Conservation (phyloP, 1,140 invertebrate species). For the Bombus confusus region DNA sequence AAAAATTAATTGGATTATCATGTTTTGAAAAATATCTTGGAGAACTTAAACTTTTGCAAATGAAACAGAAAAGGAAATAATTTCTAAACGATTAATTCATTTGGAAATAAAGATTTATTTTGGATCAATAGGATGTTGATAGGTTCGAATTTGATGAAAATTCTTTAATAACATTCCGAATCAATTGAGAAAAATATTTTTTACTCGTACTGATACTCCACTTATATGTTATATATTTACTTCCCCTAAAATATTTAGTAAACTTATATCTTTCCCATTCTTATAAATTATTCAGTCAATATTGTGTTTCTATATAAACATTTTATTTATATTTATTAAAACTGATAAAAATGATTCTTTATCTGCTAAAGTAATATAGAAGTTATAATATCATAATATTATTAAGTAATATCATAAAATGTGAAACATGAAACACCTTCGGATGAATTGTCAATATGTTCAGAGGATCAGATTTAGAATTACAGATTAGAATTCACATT, state of each 20-base stretch:
- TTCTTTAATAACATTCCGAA: background rate
- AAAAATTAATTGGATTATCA: background rate
- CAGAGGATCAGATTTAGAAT: slow-evolving; percentile 11
- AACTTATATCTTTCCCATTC: background rate
- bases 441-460: slow-evolving; percentile 7
- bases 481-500: background rate
- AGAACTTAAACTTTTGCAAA: background rate
- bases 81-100: background rate
- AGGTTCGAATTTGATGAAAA: too few species aligned
- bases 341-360: background rate
- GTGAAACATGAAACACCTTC: background rate
- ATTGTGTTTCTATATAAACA: background rate
- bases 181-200: background rate
- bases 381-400: too few species aligned
- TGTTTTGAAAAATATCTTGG: background rate
- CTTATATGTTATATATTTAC: background rate
- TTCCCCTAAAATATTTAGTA: background rate
- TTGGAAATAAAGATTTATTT: too few species aligned
- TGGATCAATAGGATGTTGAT: too few species aligned
- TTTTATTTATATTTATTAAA: background rate
- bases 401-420: background rate
- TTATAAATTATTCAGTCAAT: slow-evolving; percentile 6
- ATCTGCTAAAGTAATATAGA: background rate
- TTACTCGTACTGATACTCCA: background rate
- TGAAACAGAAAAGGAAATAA: background rate